phyloP scores from a whole-genome alignment of 92 coral and sea anemone genomes.

The Pocillopora grandis region DNA sequence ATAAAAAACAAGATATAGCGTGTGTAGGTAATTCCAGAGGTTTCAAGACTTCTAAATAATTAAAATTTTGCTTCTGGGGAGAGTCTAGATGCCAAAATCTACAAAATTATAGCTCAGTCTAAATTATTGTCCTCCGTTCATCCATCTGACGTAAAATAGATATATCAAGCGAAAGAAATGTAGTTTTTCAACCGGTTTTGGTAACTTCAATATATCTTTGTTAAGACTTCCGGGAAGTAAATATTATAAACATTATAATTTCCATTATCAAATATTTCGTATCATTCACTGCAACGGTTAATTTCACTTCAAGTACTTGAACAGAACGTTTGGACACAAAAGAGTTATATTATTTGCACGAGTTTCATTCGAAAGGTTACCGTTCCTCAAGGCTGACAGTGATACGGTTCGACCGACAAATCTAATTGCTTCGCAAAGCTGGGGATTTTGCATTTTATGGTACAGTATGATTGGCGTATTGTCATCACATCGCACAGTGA shows the following conservation, averaged over 20 bases:
- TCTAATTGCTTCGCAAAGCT: neutral
- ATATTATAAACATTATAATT: neutral
- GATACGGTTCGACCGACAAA: neutral
- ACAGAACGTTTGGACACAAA: neutral
- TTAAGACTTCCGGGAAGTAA: neutral
- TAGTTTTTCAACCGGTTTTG: neutral
- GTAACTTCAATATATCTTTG: neutral
- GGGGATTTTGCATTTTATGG: neutral
- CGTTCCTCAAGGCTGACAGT: neutral
- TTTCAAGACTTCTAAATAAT: neutral
- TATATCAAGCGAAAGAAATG: neutral
- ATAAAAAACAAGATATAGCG: neutral
- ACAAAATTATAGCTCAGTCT: too few species aligned
- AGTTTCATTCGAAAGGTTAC: neutral
- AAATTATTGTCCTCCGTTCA: too few species aligned
- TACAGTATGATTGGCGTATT: neutral
- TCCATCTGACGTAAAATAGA: too few species aligned
- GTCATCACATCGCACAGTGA: neutral
- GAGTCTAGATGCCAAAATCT: too few species aligned
- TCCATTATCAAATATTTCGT: slow-evolving; percentile 8
- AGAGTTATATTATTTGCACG: neutral
- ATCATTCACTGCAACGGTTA: neutral
- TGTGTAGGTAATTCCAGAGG: neutral
- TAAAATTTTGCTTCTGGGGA: neutral
- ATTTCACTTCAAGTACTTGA: neutral